Percentiles rank a stretch among this genome's conserved stretches.
phyloP scores from a whole-genome alignment of 1,140 invertebrate genomes.

The Magallana ariakensis region DNA sequence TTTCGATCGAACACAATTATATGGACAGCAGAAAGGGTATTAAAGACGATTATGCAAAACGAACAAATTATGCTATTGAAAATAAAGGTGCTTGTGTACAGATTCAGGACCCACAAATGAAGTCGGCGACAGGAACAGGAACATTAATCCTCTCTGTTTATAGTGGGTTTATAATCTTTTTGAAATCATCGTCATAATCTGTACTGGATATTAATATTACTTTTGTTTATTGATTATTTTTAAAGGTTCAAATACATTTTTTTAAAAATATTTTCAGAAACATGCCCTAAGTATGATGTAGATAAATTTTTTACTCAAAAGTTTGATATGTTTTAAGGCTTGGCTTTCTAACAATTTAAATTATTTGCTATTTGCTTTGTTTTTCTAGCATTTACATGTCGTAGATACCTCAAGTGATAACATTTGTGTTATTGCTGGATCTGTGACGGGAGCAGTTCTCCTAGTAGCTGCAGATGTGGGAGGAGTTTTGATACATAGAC shows the following conservation, averaged over 20 bases:
- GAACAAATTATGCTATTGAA: slow-evolving; percentile 23
- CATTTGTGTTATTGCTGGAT: not conserved
- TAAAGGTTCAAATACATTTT: not conserved
- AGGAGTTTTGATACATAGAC: not conserved
- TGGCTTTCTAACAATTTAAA: no score
- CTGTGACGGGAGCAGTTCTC: not conserved
- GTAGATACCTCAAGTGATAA: not conserved
- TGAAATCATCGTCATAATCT: no score
- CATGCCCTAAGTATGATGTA: not conserved
- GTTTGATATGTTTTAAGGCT: no score
- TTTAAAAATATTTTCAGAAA: not conserved
- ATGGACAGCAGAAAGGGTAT: no score
- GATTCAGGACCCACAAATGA: not conserved
- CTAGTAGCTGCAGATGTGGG: not conserved
- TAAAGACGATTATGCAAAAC: no score
- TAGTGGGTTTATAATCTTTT: no score
- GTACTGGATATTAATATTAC: no score
- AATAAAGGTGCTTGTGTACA: not conserved
- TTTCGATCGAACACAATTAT: not conserved
- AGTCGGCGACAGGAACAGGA: not conserved
- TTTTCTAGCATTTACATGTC: not conserved
- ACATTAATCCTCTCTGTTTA: not conserved
- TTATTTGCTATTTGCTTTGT: no score
- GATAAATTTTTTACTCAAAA: no score
- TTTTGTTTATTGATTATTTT: not conserved